Base-by-base conservation (phyloP, 1,140 invertebrate species). In the Ceratosolen solmsi region DNA sequence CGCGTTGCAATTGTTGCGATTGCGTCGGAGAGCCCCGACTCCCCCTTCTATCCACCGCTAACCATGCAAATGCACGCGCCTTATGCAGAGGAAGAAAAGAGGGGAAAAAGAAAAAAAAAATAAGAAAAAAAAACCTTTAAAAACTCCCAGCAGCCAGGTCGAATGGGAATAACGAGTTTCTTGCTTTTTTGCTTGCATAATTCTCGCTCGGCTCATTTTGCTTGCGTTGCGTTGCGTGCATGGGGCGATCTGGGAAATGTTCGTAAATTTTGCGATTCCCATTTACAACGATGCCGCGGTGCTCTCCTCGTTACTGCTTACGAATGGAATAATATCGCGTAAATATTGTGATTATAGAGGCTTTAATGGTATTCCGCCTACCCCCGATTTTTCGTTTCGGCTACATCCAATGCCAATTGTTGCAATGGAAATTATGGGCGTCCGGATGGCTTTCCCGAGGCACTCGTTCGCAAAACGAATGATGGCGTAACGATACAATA, bases 51-150 rank as follows among this genome's bases (percentile, higher is more conserved):
- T 33, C 25, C 71, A 8, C n/a, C n/a, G n/a, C n/a, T n/a, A 17
- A 17, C 25, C 74, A 63, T 70, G 76, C 65, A 70, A 79, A 79
- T 54, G 65, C n/a, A 27, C 7, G 56, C 74, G 1, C 41, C 41
- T 54, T 22, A 5, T 54, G 51, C 20, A 54, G 9, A 22, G 3
- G 51, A 11, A 54, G 5, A 46, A 46, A 46, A 46, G 5, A 46
- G 13, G 13, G 5, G 41, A 13, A 46, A 46, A 5, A 13, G 41
- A 13, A 46, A 46, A 46, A 13, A 46, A 46, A 46, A 46, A 46
- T 7, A 46, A 46, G 13, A 46, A 70, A 70, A 75, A 22, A 11
- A 22, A 22, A 20, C 8, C 33, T 70, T 51, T 36, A 7, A 38
- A 51, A 68, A 36, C 27, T 68, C 46, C 46, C 9, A 30, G 25